phyloP scores from a whole-genome alignment of 2,797 vertebrate species.

The Ptychobarbus kaznakovi region DNA sequence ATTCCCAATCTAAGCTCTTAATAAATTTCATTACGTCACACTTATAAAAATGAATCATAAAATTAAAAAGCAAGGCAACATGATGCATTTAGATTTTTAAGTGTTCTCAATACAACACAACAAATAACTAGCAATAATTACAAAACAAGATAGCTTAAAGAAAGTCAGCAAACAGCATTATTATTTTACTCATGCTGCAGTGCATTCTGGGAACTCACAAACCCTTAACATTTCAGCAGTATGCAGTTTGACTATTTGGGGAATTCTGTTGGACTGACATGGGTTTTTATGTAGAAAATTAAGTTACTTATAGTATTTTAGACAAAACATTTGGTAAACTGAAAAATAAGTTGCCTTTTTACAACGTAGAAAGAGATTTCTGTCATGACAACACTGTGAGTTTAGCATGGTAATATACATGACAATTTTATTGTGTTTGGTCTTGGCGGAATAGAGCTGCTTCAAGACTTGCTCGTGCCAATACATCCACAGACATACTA shows the following conservation, averaged over 20 bases:
- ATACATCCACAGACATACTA: not conserved
- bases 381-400: not conserved
- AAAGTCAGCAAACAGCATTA: not conserved
- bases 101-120: not conserved
- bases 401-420: not conserved
- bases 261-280: not conserved
- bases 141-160: not conserved
- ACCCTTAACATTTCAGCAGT: not conserved
- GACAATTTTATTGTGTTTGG: not conserved
- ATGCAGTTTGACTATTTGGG: not conserved
- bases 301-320: not conserved
- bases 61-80: not conserved
- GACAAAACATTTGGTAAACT: not conserved
- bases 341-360: not conserved
- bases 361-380: not conserved
- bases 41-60: not conserved
- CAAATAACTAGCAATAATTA: not conserved
- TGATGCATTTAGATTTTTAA: not conserved
- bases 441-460: not conserved
- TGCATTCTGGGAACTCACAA: not conserved
- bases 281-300: constrained; percentile 3
- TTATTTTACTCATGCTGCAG: not conserved
- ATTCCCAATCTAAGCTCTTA: not conserved
- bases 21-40: not conserved
- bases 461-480: not conserved